Evolutionary conservation across 2,888 invertebrate genomes (phyloP), one percentile per base, ranked within the genome.

Genomic region (Leucoptera coffeella): DNA sequence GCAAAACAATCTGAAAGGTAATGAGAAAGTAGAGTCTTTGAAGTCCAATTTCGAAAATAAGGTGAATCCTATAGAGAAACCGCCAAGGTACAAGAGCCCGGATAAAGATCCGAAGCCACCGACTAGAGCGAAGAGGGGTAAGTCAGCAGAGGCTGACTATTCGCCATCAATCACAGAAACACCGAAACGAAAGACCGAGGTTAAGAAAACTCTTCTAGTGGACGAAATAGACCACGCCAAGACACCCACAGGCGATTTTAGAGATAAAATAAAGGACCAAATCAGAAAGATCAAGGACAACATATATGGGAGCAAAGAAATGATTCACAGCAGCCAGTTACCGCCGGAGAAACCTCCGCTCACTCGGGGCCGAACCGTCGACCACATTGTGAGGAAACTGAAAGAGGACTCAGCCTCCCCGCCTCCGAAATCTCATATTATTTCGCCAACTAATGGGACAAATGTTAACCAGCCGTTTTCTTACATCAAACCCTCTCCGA

Each of bases 401-500:
- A 85, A 80, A 33, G 79, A 78, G 54, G 85, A 85, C 38, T 78
- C 78, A 37, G 67, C 77, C 26, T 77, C 80, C 7, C 75, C 82
- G 23, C 75, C 82, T 23, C 78, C 82, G 2, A 79, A 77, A 40
- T 54, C 75, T 15, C 77, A 77, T 42, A 61, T 81, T 49, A 73
- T 82, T 29, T 64, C 76, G 11, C n/a, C n/a, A n/a, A n/a, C 76
- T 11, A 75, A 76, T 35, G 75, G 79, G 22, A 76, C 75, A 36
- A 84, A 85, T 44, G 76, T 77, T 37, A 85, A 84, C 44, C 79
- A 85, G 44, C 88, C 86, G 15, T 89, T 89, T 54, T 89, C 88
- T 1, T 89, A 89, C 40, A 83, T 82, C 3, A 72, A 75, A 38
- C 77, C 77, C 5, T 75, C 76, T 41, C 67, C 72, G 3, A 69